Evolutionary conservation across 2,113 vertebrate genomes (phyloP).

Genomic region (Esox niger): DNA sequence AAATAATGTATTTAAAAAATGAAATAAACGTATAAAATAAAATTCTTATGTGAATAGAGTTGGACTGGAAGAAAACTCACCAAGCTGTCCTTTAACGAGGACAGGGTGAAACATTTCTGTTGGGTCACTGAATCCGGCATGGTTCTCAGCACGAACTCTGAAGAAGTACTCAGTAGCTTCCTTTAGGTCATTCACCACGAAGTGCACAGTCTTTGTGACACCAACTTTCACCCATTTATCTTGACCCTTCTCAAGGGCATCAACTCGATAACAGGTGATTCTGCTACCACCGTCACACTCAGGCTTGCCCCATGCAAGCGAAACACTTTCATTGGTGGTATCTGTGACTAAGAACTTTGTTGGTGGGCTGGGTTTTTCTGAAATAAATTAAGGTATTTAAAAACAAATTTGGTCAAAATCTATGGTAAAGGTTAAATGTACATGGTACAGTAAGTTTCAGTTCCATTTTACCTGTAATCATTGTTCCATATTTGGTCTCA

Average conservation of each 20-base stretch:
- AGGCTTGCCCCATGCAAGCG: constrained; percentile 90
- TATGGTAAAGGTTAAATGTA: too few relatives aligned
- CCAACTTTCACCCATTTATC: constrained; percentile 95
- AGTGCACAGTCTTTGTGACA: constrained; percentile 82
- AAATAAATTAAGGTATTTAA: constrained; percentile 23
- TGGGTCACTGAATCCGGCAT: constrained; percentile 89
- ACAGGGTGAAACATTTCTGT: constrained; percentile 89
- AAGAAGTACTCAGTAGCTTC: constrained; percentile 94
- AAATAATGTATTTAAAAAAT: too few relatives aligned
- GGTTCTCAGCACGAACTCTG: constrained; percentile 93
- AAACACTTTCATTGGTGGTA: constrained; percentile 88
- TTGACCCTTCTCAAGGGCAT: constrained; percentile 92
- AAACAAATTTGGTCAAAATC: background rate
- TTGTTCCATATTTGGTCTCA: constrained; percentile 91
- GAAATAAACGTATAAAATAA: too few relatives aligned
- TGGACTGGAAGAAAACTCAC: background rate
- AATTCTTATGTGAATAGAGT: constrained; percentile 6
- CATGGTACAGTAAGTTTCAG: background rate
- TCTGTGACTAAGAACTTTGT: constrained; percentile 89
- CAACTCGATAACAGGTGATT: constrained; percentile 85
- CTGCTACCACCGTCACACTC: constrained; percentile 96
- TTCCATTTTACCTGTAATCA: constrained; percentile 86
- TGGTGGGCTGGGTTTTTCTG: constrained; percentile 97
- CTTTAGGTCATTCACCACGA: constrained; percentile 85
- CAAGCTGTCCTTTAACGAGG: constrained; percentile 86